Evolutionary conservation across 2,888 invertebrate species (phyloP).

Genomic region (Acanthacorydalis orientalis): DNA sequence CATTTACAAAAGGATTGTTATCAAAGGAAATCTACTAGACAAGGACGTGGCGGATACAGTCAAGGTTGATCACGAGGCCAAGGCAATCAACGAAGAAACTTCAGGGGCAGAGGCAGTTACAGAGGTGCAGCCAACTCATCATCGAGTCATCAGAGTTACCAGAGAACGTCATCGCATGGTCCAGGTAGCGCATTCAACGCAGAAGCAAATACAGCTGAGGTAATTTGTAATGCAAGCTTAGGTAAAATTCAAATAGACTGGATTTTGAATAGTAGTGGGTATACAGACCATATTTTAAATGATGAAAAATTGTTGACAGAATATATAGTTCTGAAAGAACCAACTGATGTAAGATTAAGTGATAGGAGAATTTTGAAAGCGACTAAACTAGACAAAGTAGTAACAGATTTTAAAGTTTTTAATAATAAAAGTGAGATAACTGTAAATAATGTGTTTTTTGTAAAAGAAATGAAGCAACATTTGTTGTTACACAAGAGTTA

Average conservation of each 20-base stretch:
- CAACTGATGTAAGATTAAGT: constrained; percentile 8
- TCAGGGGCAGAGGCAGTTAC: constrained; percentile 5
- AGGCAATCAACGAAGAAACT: constrained; percentile 4
- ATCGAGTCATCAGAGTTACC: no score
- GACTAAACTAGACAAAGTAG: constrained; percentile 8
- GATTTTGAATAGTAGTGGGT: constrained; percentile 8
- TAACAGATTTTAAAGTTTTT: constrained; percentile 4
- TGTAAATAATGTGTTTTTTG: constrained; percentile 8
- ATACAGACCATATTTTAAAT: constrained; percentile 10
- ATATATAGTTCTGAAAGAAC: constrained; percentile 5
- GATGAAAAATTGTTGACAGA: constrained; percentile 7
- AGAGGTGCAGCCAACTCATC: neutral
- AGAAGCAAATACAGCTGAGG: no score
- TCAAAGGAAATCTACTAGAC: constrained; percentile 2
- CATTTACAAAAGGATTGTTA: constrained; percentile 11
- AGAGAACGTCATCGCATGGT: no score
- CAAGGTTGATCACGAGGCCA: constrained; percentile 3
- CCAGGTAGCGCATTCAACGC: no score
- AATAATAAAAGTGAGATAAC: neutral
- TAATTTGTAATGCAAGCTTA: no score
- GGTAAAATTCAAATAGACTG: constrained; percentile 3
- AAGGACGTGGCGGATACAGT: constrained; percentile 1
- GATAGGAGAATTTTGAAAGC: constrained; percentile 9
- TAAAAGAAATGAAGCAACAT: constrained; percentile 11
- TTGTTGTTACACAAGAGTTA: constrained; percentile 11